A percentile compares a stretch with the other conserved stretches of the same genome.
Conservation (phyloP, 2,888 invertebrate species). For the Apotomis betuletana region DNA sequence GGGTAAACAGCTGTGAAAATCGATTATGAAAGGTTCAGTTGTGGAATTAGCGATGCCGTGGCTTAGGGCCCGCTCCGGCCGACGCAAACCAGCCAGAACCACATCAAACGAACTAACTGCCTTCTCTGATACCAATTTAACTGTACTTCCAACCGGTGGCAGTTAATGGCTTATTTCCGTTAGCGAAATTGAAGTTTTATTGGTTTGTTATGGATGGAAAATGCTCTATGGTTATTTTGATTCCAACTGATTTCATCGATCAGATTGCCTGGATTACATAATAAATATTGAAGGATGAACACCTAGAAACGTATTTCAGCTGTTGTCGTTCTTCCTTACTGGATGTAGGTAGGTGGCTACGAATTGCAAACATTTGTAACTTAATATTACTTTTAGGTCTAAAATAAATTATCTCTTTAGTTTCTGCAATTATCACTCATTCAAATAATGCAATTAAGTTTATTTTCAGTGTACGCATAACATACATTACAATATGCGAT, state of each 20-base stretch:
- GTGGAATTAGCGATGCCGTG: neutral
- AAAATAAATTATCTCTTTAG: too few species aligned
- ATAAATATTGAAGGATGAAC: too few species aligned
- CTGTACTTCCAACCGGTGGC: neutral
- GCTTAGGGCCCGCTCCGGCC: neutral
- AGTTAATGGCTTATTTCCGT: slow-evolving; percentile 1
- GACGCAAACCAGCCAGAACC: neutral
- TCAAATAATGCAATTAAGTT: too few species aligned
- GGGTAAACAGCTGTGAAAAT: slow-evolving; percentile 15
- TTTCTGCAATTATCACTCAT: too few species aligned
- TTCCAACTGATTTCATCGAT: neutral
- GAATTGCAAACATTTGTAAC: too few species aligned
- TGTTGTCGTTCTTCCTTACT: too few species aligned
- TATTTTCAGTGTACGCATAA: too few species aligned
- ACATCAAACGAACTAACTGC: neutral
- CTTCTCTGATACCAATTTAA: neutral
- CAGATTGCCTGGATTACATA: too few species aligned
- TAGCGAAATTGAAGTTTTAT: neutral
- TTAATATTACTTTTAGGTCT: too few species aligned
- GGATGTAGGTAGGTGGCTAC: too few species aligned
- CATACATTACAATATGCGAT: too few species aligned
- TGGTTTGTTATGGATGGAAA: neutral
- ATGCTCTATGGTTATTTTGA: neutral
- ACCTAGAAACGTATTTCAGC: too few species aligned
- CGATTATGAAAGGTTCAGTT: slow-evolving; percentile 5